Percentiles rank a stretch among this genome's conserved stretches.
Conservation (phyloP, 2,113 vertebrate species). For the Lanius ludovicianus region DNA sequence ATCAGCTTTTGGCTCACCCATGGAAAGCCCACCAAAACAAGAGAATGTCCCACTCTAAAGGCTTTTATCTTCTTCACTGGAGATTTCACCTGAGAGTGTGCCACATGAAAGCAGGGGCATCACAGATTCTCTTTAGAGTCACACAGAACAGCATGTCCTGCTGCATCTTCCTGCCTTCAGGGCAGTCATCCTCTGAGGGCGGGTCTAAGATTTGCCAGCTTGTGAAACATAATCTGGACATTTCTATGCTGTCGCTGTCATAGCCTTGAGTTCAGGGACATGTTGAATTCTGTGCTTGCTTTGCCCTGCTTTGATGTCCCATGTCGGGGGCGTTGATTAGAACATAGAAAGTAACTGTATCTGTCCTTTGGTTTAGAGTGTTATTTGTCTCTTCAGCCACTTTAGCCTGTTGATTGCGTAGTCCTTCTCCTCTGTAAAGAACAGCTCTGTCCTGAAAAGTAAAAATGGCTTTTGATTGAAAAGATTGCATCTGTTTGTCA, state of each 20-base stretch:
- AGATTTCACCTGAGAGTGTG: neutral
- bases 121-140: neutral
- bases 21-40: neutral
- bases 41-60: neutral
- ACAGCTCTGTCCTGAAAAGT: neutral
- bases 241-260: slow-evolving; percentile 5
- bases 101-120: neutral
- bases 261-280: slow-evolving; percentile 30
- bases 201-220: neutral
- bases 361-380: neutral
- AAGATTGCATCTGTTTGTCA: neutral
- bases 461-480: neutral
- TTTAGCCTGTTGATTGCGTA: neutral
- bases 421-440: neutral
- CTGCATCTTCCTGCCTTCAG: neutral
- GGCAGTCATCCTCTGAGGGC: neutral
- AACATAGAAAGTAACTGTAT: neutral
- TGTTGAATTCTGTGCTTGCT: neutral
- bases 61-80: neutral
- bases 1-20: neutral
- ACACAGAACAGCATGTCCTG: neutral
- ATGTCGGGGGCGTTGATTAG: neutral
- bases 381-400: neutral
- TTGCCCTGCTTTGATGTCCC: slow-evolving; percentile 16
- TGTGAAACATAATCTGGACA: slow-evolving; percentile 3